A percentile compares a stretch with the other conserved stretches of the same genome.
These are phyloP conservation scores for Zonotrichia leucophrys DNA, from an alignment of 2,113 vertebrate genomes.

Conservation along the genomic window DNA sequence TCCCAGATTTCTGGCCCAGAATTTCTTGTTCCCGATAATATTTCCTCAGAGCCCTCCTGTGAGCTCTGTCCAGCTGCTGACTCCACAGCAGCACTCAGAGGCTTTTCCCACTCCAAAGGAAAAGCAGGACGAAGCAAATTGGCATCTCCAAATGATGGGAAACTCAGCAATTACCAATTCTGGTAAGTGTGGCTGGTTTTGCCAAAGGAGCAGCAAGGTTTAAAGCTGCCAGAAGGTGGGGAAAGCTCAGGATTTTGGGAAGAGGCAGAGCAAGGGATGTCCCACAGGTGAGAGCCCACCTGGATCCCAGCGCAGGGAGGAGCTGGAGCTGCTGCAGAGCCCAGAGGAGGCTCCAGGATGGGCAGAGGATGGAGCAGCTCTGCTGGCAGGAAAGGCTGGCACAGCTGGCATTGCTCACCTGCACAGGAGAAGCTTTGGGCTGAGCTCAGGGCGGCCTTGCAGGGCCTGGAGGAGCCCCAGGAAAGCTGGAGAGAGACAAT, in stretches of 20 bases:
- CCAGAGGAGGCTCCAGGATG: neutral
- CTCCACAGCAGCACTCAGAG: neutral
- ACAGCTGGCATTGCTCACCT: neutral
- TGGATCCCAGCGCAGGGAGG: neutral
- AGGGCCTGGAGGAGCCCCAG: neutral
- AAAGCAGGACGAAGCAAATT: neutral
- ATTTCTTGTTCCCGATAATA: neutral
- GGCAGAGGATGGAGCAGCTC: neutral
- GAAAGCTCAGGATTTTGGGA: neutral
- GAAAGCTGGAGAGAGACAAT: neutral
- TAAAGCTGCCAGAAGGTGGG: neutral
- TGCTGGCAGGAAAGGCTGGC: neutral
- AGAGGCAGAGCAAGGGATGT: neutral
- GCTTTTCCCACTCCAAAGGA: neutral
- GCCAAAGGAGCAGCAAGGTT: neutral
- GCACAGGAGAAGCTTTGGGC: neutral
- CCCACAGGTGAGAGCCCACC: neutral
- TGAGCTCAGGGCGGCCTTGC: neutral
- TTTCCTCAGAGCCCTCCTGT: neutral
- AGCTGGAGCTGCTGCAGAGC: neutral
- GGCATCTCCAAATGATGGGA: neutral
- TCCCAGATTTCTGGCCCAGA: neutral
- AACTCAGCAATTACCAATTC: neutral
- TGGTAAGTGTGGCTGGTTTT: neutral
- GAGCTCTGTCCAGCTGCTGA: constrained; percentile 48